phyloP scores from a whole-genome alignment of 2,888 invertebrate genomes.

The Parnassius apollo region DNA sequence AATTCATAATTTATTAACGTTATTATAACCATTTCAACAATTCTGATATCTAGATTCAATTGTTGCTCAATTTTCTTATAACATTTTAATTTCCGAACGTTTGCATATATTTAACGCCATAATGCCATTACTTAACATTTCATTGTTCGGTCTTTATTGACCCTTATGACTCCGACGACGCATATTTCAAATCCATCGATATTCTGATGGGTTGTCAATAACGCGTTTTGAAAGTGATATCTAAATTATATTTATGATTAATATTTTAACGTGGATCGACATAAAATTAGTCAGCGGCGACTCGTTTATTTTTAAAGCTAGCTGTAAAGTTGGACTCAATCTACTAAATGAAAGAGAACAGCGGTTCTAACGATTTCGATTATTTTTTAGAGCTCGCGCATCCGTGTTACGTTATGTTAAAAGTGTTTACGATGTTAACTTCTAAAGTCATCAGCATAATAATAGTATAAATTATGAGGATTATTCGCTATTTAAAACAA shows the following conservation, averaged over 20 bases:
- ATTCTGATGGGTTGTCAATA: conserved; percentile 32
- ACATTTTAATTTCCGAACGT: conserved; percentile 27
- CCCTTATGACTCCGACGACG: conserved; percentile 33
- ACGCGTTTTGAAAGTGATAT: conserved; percentile 29
- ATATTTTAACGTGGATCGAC: conserved; percentile 37
- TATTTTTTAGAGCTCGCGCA: conserved; percentile 22
- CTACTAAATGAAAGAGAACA: conserved; percentile 20
- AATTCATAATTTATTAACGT: too few relatives aligned
- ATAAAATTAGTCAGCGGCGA: conserved; percentile 33
- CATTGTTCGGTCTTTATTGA: conserved; percentile 33
- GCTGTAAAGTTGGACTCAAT: conserved; percentile 24
- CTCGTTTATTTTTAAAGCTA: conserved; percentile 30
- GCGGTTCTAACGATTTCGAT: conserved; percentile 19
- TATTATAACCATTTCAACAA: too few relatives aligned
- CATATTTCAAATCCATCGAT: conserved; percentile 34
- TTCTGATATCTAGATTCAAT: conserved; percentile 4
- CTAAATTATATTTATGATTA: conserved; percentile 39
- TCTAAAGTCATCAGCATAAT: conserved; percentile 11
- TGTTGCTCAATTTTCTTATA: conserved; percentile 11
- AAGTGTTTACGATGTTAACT: conserved; percentile 9
- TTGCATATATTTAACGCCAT: conserved; percentile 31
- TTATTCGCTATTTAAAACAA: conserved; percentile 13
- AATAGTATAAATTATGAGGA: conserved; percentile 15
- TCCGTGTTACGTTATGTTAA: conserved; percentile 22
- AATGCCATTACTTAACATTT: conserved; percentile 27